A percentile compares a stretch with the other conserved stretches of the same genome.
Evolutionary conservation across 2,113 vertebrate species (phyloP).

Genomic region (Tachysurus fulvidraco): DNA sequence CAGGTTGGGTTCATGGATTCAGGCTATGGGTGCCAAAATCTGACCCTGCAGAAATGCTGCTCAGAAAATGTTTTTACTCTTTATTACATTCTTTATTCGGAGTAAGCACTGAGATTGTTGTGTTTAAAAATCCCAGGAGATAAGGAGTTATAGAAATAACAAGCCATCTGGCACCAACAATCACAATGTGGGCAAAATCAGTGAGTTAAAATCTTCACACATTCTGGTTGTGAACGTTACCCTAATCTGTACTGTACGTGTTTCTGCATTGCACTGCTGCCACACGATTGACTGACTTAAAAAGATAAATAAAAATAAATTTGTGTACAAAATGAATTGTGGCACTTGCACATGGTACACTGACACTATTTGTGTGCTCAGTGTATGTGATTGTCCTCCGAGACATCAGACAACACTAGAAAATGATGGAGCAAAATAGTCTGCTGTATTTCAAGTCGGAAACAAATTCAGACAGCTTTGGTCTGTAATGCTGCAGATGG

Average conservation of each 20-base stretch:
- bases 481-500: background rate
- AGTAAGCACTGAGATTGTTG: background rate
- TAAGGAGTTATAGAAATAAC: background rate
- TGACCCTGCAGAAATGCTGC: background rate
- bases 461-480: background rate
- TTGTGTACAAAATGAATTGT: background rate
- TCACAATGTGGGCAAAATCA: background rate
- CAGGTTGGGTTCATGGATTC: background rate
- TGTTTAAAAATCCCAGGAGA: background rate
- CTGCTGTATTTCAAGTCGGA: background rate
- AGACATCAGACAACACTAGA: background rate
- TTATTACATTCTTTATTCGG: background rate
- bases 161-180: background rate
- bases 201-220: background rate
- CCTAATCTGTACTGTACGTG: background rate
- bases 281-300: background rate
- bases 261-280: background rate
- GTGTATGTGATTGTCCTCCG: background rate
- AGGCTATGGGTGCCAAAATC: background rate
- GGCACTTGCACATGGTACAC: background rate
- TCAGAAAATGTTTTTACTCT: background rate
- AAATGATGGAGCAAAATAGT: background rate
- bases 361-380: background rate
- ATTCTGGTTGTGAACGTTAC: background rate
- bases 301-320: too few species aligned